Conservation (phyloP, 2,797 vertebrate species). For the Typhlichthys eigenmanni region DNA sequence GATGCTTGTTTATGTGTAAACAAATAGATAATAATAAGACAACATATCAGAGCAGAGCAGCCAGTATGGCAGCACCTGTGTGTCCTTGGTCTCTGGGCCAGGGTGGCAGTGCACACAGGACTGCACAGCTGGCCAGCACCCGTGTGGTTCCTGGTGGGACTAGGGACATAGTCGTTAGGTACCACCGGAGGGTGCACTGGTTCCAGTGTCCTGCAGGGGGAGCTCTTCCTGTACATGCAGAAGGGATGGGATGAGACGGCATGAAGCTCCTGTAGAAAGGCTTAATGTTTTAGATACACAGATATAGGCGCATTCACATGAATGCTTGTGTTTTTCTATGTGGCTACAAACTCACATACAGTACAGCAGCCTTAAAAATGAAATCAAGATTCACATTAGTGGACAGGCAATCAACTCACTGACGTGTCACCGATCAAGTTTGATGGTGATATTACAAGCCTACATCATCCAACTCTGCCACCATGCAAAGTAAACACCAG, state of each 20-base stretch:
- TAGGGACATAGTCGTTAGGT: constrained; percentile 95
- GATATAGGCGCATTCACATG: not conserved
- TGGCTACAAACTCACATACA: too few relatives aligned
- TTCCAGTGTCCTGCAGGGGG: constrained; percentile 96
- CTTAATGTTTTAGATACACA: too few relatives aligned
- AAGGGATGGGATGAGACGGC: constrained; percentile 6
- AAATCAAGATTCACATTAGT: too few relatives aligned
- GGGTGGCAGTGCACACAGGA: constrained; percentile 90
- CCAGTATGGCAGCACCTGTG: constrained; percentile 82
- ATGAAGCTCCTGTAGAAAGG: too few relatives aligned
- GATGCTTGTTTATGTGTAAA: not conserved
- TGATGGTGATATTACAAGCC: too few relatives aligned
- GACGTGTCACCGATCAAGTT: too few relatives aligned
- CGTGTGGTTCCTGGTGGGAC: constrained; percentile 87
- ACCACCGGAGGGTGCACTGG: constrained; percentile 95
- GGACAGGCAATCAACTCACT: too few relatives aligned
- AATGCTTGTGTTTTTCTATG: not conserved
- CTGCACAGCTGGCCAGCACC: constrained; percentile 84
- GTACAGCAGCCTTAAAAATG: too few relatives aligned
- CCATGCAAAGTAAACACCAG: too few relatives aligned
- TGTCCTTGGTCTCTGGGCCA: constrained; percentile 92
- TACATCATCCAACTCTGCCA: too few relatives aligned
- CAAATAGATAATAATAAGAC: not conserved
- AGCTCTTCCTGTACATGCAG: constrained; percentile 85
- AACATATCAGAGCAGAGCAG: not conserved